A percentile compares a stretch with the other conserved stretches of the same genome.
phyloP scores from a whole-genome alignment of 2,113 vertebrate species.

The Myanophis thanlyinensis region DNA sequence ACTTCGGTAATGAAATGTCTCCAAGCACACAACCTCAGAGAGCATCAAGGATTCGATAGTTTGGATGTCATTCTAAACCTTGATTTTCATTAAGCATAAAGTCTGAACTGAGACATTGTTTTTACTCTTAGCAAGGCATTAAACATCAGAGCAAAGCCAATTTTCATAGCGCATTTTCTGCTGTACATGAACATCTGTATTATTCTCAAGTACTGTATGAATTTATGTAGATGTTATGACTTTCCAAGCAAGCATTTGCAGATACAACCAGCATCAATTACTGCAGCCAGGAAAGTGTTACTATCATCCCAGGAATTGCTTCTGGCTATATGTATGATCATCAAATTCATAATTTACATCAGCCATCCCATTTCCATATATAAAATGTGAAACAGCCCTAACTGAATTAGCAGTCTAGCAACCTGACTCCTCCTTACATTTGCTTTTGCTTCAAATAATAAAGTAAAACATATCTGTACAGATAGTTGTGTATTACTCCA shows the following conservation, averaged over 20 bases:
- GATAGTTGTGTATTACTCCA: not conserved
- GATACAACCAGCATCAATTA: not conserved
- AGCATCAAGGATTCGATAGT: not conserved
- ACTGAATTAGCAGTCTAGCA: not conserved
- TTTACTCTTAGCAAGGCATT: not conserved
- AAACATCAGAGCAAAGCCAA: not conserved
- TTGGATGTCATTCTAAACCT: not conserved
- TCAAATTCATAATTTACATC: not conserved
- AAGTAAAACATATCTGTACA: not conserved
- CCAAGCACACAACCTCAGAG: not conserved
- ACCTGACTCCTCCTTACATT: not conserved
- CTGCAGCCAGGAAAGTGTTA: not conserved
- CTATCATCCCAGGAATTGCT: not conserved
- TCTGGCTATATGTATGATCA: not conserved
- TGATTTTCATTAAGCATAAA: not conserved
- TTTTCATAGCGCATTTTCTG: not conserved
- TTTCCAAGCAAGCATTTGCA: not conserved
- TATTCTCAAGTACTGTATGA: not conserved
- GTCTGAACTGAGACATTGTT: not conserved
- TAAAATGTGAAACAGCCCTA: not conserved
- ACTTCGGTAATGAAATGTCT: not conserved
- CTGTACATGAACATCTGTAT: not conserved
- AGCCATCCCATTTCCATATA: not conserved
- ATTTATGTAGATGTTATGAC: not conserved
- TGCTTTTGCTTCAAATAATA: not conserved